Evolutionary conservation across 2,113 vertebrate genomes (phyloP).

Genomic region (Clupea harengus): DNA sequence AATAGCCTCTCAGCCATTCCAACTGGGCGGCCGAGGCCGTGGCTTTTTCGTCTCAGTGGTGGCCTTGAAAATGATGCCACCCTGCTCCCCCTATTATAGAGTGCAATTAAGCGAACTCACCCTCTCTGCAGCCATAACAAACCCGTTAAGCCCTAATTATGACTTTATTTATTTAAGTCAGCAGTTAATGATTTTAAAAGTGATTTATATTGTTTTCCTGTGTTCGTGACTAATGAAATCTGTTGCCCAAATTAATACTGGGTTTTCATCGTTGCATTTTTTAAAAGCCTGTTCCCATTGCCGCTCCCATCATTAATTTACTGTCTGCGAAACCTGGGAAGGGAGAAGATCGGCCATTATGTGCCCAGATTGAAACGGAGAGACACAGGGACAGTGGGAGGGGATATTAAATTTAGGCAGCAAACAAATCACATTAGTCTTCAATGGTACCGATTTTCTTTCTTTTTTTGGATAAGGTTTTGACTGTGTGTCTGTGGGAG

Average conservation of each 20-base stretch:
- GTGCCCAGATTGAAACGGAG: slow-evolving; percentile 64
- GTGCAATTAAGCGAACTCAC: slow-evolving; percentile 99
- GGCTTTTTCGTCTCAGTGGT: slow-evolving; percentile 33
- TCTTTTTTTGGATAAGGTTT: background rate
- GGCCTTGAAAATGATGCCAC: slow-evolving; percentile 65
- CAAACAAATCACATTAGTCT: slow-evolving; percentile 10
- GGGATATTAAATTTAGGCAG: background rate
- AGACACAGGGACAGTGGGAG: slow-evolving; percentile 2
- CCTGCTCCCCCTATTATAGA: slow-evolving; percentile 97
- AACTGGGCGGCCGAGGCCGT: background rate
- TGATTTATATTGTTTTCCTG: slow-evolving; percentile 99
- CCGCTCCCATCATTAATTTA: slow-evolving; percentile 90
- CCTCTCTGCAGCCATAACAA: slow-evolving; percentile 99
- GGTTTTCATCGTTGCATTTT: slow-evolving; percentile 95
- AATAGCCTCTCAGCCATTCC: background rate
- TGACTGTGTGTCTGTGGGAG: background rate
- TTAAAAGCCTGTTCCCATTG: slow-evolving; percentile 92
- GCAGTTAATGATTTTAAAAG: slow-evolving; percentile 99
- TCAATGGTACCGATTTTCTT: background rate
- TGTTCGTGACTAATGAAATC: slow-evolving; percentile 99
- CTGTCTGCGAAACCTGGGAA: slow-evolving; percentile 78
- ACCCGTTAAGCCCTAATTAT: slow-evolving; percentile 99
- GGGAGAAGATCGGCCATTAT: slow-evolving; percentile 76
- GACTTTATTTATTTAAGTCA: slow-evolving; percentile 99
- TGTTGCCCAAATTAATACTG: slow-evolving; percentile 99